A percentile compares a stretch with the other conserved stretches of the same genome.
Evolutionary conservation across 2,888 invertebrate species (phyloP).

Genomic region (Ectemnius cavifrons): DNA sequence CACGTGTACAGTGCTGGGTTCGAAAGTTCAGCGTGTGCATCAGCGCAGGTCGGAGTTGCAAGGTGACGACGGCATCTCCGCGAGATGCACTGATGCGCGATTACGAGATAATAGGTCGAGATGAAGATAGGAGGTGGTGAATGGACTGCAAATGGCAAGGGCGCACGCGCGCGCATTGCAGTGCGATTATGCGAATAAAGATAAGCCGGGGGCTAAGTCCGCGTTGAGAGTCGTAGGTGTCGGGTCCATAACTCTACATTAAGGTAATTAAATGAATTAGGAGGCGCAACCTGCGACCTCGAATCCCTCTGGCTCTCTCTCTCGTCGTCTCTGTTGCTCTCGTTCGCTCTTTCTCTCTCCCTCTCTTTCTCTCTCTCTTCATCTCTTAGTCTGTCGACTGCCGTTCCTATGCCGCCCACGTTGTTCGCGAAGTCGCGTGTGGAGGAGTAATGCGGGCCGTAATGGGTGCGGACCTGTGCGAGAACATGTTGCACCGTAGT

Average conservation of each 20-base stretch:
- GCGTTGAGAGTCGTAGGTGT: conserved; percentile 40
- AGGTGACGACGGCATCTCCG: too few relatives aligned
- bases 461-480: conserved; percentile 23
- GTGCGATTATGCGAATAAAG: conserved; percentile 56
- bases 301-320: conserved; percentile 25
- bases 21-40: too few relatives aligned
- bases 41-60: too few relatives aligned
- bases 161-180: background rate
- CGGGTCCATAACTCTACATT: conserved; percentile 68
- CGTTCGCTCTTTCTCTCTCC: background rate
- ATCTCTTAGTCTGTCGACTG: conserved; percentile 17
- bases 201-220: conserved; percentile 53
- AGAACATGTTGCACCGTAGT: conserved; percentile 5
- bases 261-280: conserved; percentile 72
- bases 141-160: conserved; percentile 11
- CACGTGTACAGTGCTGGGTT: too few relatives aligned
- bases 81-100: background rate
- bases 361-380: conserved; percentile 9
- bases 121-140: too few relatives aligned
- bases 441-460: conserved; percentile 2
- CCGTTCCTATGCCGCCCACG: conserved; percentile 36
- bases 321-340: too few relatives aligned
- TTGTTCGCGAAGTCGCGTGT: conserved; percentile 19
- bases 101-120: background rate
- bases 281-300: conserved; percentile 52